Evolutionary conservation across 2,888 invertebrate species (phyloP), one percentile per base, ranked within the genome.

Genomic region (Hedya salicella): DNA sequence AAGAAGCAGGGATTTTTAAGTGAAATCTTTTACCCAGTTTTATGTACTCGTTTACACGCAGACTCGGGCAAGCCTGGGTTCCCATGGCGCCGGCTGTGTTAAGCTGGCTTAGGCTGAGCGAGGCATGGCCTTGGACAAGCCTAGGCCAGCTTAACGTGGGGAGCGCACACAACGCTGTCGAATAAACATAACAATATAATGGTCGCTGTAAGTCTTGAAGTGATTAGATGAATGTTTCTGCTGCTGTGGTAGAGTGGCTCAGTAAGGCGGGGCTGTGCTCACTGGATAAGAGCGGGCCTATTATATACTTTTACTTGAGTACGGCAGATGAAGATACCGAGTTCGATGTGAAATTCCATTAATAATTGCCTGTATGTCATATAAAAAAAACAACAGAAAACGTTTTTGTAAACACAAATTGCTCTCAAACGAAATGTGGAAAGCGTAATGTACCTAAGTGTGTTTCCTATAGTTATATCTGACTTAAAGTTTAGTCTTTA

Each of bases 1-100:
- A 78, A 72, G 73, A 86, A 85, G 88, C 89, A 88, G 88, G 89
- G 89, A 88, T 88, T 86, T 87, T 83, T 83, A 79, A 78, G 79
- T 78, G 78, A 78, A 78, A 77, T 76, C 71, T 69, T 71, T 72
- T 73, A 69, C 69, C 75, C 74, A 70, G 69, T 71, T 71, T 68
- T 56, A 60, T 13, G 32, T 53, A 54, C 63, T 40, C 19, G 36
- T 52, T 65, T 52, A 46, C 25, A 64, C 53, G 56, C 30, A 61
- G 39, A 50, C 50, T 50, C 40, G 30, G n/a, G 56, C 49, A 52
- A 56, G 30, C 54, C 49, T 60, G 48, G 14, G 59, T 49, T 48
- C 40, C 48, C 54, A 50, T 16, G 53, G 19, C 16, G 19, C 19
- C 4, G 30, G 16, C 21, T 39, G 50, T 17, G 44, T 11, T 59